A percentile compares a stretch with the other conserved stretches of the same genome.
Conservation (phyloP, 2,797 vertebrate species). For the Cheirogaleus major region DNA sequence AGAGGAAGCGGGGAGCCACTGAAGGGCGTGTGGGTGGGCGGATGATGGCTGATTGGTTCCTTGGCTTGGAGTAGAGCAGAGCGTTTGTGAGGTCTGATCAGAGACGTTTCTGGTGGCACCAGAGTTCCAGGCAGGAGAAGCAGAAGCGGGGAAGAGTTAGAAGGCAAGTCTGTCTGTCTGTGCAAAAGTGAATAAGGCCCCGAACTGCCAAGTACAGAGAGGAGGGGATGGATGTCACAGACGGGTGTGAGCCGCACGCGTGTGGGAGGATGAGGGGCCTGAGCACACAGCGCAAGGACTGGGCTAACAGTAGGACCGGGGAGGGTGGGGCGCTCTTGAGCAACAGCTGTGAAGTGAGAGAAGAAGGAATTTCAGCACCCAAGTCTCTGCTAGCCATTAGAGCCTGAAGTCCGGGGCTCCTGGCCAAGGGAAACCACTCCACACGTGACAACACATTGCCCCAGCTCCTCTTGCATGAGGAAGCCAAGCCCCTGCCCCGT, state of each 20-base stretch:
- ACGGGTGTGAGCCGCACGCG: fast-evolving
- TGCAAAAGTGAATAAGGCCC: neutral
- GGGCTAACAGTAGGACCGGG: neutral
- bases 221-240: neutral
- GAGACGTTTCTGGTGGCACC: neutral
- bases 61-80: neutral
- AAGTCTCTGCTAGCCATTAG: neutral
- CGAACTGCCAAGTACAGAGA: fast-evolving
- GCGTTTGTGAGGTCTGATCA: neutral
- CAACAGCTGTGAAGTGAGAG: conserved; percentile 6
- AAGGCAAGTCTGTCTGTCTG: neutral
- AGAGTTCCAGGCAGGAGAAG: neutral
- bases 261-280: neutral
- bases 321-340: neutral
- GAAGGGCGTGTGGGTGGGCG: neutral
- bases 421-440: neutral
- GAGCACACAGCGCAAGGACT: neutral
- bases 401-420: conserved; percentile 1
- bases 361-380: conserved; percentile 34
- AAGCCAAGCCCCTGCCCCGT: neutral
- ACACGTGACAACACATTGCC: fast-evolving
- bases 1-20: neutral
- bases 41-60: neutral
- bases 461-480: neutral
- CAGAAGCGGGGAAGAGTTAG: neutral